Conservation (phyloP, 1,140 invertebrate genomes). For the Zaprionus inermis region DNA sequence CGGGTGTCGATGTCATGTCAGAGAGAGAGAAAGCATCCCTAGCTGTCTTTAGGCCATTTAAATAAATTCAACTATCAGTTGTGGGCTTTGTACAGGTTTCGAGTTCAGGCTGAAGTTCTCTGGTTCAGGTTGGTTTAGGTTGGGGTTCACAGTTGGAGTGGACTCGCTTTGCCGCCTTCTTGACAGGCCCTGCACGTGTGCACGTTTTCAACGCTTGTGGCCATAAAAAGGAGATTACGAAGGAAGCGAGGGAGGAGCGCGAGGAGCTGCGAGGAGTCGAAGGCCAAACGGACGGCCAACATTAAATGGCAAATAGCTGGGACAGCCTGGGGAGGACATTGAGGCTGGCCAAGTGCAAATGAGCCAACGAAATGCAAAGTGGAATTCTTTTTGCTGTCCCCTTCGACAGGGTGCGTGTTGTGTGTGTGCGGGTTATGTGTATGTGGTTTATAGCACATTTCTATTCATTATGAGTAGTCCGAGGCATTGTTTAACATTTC, state of each 20-base stretch:
- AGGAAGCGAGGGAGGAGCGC: conserved; percentile 12
- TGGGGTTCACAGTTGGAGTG: not conserved
- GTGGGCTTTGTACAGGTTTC: conserved; percentile 12
- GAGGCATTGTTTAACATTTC: conserved; percentile 66
- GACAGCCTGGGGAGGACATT: conserved; percentile 14
- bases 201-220: conserved; percentile 56
- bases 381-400: conserved; percentile 19
- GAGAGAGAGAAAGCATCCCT: not conserved
- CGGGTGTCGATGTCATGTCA: not conserved
- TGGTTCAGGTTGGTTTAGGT: not conserved
- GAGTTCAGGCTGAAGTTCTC: not conserved
- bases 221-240: conserved; percentile 76
- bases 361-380: conserved; percentile 69
- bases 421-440: not conserved
- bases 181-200: conserved; percentile 69
- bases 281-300: conserved; percentile 50
- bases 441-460: conserved; percentile 75
- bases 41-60: conserved; percentile 62
- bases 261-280: too few relatives aligned
- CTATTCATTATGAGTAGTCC: conserved; percentile 79
- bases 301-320: conserved; percentile 55
- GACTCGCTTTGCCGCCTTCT: conserved; percentile 27
- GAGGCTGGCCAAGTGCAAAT: conserved; percentile 64
- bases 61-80: conserved; percentile 72
- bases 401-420: conserved; percentile 7